Evolutionary conservation across 2,797 vertebrate genomes (phyloP).

Genomic region (Poliocrania exsul): DNA sequence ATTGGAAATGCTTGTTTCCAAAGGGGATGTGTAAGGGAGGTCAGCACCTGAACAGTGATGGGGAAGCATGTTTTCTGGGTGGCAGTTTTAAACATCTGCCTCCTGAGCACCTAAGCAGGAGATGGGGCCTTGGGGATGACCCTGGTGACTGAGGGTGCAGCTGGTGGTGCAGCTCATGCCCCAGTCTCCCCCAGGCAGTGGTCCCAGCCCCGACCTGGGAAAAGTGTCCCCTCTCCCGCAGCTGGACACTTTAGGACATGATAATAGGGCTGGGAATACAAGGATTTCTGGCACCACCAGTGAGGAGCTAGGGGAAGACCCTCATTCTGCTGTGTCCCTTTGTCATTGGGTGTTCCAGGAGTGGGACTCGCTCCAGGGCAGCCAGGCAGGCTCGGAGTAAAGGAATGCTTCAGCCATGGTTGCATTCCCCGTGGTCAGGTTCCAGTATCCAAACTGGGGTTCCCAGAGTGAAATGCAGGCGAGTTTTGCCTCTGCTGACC

Average conservation of each 20-base stretch:
- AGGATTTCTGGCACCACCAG: background rate
- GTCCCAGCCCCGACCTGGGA: background rate
- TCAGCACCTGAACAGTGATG: background rate
- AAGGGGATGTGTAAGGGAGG: background rate
- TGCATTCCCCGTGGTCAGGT: background rate
- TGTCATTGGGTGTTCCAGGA: background rate
- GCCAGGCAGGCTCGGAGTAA: background rate
- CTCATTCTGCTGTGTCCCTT: background rate
- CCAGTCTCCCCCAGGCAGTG: background rate
- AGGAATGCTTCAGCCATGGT: background rate
- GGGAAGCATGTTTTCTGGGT: background rate
- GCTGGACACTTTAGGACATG: background rate
- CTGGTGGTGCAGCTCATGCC: background rate
- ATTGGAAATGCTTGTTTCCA: background rate
- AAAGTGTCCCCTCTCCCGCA: background rate
- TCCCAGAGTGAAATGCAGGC: background rate
- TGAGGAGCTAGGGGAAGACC: background rate
- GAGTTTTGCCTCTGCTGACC: background rate
- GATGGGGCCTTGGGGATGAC: background rate
- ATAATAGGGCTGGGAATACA: background rate
- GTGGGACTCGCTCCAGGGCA: background rate
- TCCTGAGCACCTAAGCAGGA: background rate
- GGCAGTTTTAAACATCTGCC: background rate
- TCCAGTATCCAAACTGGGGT: background rate
- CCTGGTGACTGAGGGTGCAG: background rate